Evolutionary conservation across 2,888 invertebrate species (phyloP), one percentile per base, ranked within the genome.

Genomic region (Cylloceria caligata): DNA sequence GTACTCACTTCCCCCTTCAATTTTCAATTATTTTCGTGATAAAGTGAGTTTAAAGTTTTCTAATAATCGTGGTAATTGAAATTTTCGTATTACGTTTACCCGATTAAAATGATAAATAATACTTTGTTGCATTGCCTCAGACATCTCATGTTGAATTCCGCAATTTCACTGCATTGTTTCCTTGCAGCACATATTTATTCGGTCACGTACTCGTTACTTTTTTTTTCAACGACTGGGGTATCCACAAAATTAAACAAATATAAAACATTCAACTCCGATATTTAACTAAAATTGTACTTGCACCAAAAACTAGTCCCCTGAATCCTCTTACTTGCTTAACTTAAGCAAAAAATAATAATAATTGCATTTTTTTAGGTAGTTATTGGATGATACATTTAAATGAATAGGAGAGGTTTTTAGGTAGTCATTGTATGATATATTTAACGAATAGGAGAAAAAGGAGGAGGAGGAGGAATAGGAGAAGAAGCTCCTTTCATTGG

Each of bases 341-440:
- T 69, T 79, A 72, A 84, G 62, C 47, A 55, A 74, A 55, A 64
- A 67, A 74, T 1, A 19, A 30, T 5, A 30, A 30, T 3, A 55
- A 72, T 79, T 83, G 84, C 84, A 86, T 84, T 85, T 85, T n/a
- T 74, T 67, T 78, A 80, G 30, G 30, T 30, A 30, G 30, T 30
- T 5, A n/a, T n/a, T n/a, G n/a, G n/a, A n/a, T n/a, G n/a, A n/a
- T n/a, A n/a, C n/a, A n/a, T n/a, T n/a, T n/a, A n/a, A n/a, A n/a
- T n/a, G n/a, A n/a, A n/a, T n/a, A n/a, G n/a, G n/a, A n/a, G n/a
- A n/a, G n/a, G n/a, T n/a, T n/a, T n/a, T n/a, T n/a, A n/a, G 39
- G 39, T 39, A 39, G 39, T 39, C 39, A 39, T 39, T 39, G 39
- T 39, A 39, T 13, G 77, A 72, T n/a, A n/a, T n/a, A n/a, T n/a